A percentile compares a stretch with the other conserved stretches of the same genome.
Evolutionary conservation across 2,888 invertebrate species (phyloP).

Genomic region (Pristionchus fissidentatus): DNA sequence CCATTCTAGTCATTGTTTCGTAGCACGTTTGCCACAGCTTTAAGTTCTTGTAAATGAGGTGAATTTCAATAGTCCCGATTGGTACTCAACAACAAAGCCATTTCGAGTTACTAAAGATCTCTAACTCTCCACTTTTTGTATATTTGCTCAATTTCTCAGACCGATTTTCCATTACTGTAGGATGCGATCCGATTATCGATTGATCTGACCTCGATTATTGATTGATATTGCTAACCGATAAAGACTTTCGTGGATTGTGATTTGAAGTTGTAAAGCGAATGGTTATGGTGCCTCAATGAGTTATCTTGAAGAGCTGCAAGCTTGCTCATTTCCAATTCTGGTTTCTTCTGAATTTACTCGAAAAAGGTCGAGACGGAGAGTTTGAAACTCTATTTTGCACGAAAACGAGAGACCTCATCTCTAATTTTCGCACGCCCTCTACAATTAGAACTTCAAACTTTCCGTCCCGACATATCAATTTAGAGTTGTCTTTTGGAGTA

Average conservation of each 20-base stretch:
- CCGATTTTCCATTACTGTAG: slow-evolving; percentile 7
- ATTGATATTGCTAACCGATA: slow-evolving; percentile 15
- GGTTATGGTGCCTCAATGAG: background rate
- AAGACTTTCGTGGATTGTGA: background rate
- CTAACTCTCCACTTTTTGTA: background rate
- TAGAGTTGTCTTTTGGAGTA: no score
- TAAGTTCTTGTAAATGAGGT: background rate
- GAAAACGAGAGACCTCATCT: no score
- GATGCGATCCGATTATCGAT: slow-evolving; percentile 23
- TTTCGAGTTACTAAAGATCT: background rate
- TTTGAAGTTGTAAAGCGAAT: no score
- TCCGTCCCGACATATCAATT: no score
- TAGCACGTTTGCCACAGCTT: background rate
- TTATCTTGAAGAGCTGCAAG: background rate
- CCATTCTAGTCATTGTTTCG: background rate
- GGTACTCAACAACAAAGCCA: background rate
- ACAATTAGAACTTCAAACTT: no score
- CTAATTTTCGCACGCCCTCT: no score
- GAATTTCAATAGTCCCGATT: no score
- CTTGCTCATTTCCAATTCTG: no score
- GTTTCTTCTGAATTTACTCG: background rate
- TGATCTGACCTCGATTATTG: slow-evolving; percentile 15
- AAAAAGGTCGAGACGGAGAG: no score
- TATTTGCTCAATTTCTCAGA: slow-evolving; percentile 10
- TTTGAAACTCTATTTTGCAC: no score